Conservation (phyloP, 2,113 vertebrate genomes). For the Tauraco erythrolophus region DNA sequence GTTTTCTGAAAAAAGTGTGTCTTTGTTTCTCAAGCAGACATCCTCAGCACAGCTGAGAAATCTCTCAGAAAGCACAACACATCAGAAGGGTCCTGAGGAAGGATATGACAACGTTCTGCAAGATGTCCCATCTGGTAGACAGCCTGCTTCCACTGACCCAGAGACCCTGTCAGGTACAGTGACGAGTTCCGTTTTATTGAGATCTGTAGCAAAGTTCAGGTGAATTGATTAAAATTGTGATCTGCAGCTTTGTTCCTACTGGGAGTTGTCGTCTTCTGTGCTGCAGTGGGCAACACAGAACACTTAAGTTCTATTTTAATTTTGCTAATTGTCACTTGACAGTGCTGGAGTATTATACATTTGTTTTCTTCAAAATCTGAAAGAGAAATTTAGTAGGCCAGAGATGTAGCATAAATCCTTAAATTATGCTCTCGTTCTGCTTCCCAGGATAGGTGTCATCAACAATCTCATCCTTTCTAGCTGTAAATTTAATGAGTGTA, state of each 20-base stretch:
- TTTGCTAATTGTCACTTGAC: background rate
- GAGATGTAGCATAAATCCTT: background rate
- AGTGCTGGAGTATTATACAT: background rate
- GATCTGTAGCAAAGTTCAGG: background rate
- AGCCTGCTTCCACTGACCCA: conserved; percentile 8
- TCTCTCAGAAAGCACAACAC: background rate
- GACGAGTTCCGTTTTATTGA: background rate
- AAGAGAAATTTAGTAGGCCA: background rate
- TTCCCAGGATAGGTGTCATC: background rate
- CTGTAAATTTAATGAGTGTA: background rate
- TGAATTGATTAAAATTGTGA: background rate
- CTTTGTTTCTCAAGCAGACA: conserved; percentile 8
- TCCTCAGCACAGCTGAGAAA: background rate
- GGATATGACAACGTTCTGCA: conserved; percentile 33
- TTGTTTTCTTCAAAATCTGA: background rate
- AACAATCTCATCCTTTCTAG: background rate
- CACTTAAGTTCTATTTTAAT: background rate
- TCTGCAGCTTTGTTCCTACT: background rate
- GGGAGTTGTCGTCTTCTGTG: background rate
- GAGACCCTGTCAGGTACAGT: conserved; percentile 19
- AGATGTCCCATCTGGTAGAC: conserved; percentile 13
- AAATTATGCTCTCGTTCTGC: background rate
- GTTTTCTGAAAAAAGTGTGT: background rate
- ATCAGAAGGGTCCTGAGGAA: conserved; percentile 1
- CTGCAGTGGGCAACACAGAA: background rate